Percentiles rank a stretch among this genome's conserved stretches.
These are phyloP conservation scores for Alouatta caraya DNA, from an alignment of 2,797 vertebrate species.

Conservation along the genomic window DNA sequence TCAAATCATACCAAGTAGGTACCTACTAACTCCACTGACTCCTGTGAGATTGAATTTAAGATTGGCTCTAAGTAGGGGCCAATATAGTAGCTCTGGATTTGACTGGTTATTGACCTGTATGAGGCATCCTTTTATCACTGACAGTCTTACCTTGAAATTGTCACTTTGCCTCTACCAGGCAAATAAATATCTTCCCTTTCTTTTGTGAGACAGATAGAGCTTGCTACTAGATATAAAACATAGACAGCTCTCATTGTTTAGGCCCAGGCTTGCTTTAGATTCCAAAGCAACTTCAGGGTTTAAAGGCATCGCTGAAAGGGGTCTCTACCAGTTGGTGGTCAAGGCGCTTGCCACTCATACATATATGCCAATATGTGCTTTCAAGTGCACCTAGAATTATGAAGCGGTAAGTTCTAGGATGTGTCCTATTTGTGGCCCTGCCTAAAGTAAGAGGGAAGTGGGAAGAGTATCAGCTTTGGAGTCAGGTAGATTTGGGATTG, in stretches of 20 bases:
- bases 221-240: not conserved
- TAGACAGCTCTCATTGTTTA: not conserved
- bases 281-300: slow-evolving; percentile 6
- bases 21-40: not conserved
- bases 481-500: not conserved
- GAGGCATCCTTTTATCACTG: slow-evolving; percentile 24
- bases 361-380: not conserved
- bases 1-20: not conserved
- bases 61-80: not conserved
- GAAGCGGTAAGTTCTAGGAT: slow-evolving; percentile 17
- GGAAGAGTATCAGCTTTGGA: not conserved
- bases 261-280: not conserved
- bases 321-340: not conserved
- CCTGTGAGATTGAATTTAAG: slow-evolving; percentile 23
- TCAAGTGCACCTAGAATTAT: not conserved
- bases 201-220: not conserved
- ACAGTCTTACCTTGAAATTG: slow-evolving; percentile 31
- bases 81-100: not conserved
- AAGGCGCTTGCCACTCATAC: slow-evolving; percentile 9
- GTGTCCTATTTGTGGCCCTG: not conserved
- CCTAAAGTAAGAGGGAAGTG: not conserved
- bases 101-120: not conserved
- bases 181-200: slow-evolving; percentile 29
- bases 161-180: slow-evolving; percentile 16
- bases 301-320: not conserved